Percentiles rank a stretch among this genome's conserved stretches.
These are phyloP conservation scores for Noctua pronuba DNA, from an alignment of 2,888 invertebrate genomes.

Conservation along the genomic window DNA sequence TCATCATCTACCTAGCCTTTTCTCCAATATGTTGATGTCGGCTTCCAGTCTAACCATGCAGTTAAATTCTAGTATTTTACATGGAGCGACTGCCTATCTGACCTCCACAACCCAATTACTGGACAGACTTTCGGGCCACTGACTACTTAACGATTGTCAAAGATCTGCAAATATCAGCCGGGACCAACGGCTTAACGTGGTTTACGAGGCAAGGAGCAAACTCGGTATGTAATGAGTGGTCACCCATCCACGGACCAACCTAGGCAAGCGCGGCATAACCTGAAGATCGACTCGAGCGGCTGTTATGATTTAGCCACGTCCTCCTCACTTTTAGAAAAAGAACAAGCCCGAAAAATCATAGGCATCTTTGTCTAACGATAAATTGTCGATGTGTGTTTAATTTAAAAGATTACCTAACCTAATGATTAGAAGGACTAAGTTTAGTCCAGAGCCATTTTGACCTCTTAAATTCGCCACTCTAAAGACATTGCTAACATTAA, in stretches of 20 bases:
- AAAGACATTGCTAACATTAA: conserved; percentile 13
- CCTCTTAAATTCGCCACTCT: conserved; percentile 20
- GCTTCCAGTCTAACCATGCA: neutral
- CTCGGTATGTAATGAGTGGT: neutral
- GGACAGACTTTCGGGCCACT: neutral
- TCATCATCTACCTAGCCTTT: neutral
- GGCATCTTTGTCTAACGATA: neutral
- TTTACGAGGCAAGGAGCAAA: neutral
- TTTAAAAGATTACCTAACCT: neutral
- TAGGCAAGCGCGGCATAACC: neutral
- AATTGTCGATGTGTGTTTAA: neutral
- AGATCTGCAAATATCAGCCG: neutral
- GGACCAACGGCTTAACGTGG: neutral
- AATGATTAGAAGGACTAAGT: neutral
- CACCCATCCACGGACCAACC: neutral
- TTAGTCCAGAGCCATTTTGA: neutral
- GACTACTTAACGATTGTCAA: conserved; percentile 1
- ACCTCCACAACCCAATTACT: neutral
- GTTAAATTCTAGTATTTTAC: neutral
- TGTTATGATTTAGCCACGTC: neutral
- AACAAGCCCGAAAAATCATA: neutral
- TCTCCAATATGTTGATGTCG: neutral
- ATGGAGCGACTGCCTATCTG: neutral
- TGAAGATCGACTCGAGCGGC: neutral
- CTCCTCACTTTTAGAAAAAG: neutral